Evolutionary conservation across 2,888 invertebrate genomes (phyloP), one percentile per base, ranked within the genome.

Genomic region (Leucophenga maculata): DNA sequence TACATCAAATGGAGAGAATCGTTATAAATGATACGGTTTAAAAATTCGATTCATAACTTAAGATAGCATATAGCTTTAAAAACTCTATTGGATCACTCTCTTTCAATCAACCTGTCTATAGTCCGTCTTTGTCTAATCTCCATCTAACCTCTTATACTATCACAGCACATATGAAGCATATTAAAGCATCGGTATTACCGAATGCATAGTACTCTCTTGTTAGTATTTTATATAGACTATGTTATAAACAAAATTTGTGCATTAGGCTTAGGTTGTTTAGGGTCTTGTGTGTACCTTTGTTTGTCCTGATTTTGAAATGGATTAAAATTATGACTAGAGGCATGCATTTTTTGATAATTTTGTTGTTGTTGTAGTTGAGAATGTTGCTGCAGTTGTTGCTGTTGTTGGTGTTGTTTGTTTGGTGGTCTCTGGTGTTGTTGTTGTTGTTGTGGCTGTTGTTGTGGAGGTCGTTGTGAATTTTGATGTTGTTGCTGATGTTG

Each of bases 241-340:
- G n/a, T 16, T 62, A 1, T 52, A 1, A 31, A 26, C n/a, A 6
- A 4, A 48, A 68, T 52, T 55, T 59, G 39, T 18, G 44, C 50
- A 54, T 60, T 62, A 26, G 20, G 67, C 9, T 31, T 57, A n/a
- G n/a, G n/a, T n/a, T 39, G 26, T 57, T 44, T 70, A 68, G 64
- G 46, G 65, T 55, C 22, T n/a, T 60, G 57, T 60, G 57, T 54
- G 67, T 85, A 88, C 89, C 88, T 88, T 82, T 85, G 85, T 69
- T 86, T 82, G 48, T 86, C 86, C 74, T 78, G 74, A 75, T 72
- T 80, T 74, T 80, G 74, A 72, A 87, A 87, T 74, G 88, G 88
- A 80, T 86, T 87, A 77, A 82, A 81, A 75, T 79, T 87, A 76
- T 88, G 87, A 87, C 87, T 87, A 86, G 88, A 80, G 75, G 80